These are phyloP conservation scores for Lethenteron reissneri DNA, from an alignment of 2,113 vertebrate genomes.

Conservation along the genomic window DNA sequence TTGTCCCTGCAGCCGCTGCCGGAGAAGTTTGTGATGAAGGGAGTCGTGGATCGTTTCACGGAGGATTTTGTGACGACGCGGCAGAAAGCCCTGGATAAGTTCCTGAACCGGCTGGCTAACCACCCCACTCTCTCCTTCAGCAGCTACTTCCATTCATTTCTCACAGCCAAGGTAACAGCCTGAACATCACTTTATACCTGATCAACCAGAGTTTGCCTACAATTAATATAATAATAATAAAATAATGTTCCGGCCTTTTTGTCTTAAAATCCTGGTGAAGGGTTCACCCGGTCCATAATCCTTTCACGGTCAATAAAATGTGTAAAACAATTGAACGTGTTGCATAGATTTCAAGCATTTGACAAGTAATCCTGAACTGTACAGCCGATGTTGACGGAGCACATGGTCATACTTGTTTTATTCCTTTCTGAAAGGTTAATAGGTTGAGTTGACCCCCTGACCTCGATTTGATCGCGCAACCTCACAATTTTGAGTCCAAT, in stretches of 20 bases:
- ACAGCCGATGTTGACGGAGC: too few relatives aligned
- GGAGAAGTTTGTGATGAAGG: slow-evolving; percentile 85
- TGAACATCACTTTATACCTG: not conserved
- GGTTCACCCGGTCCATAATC: slow-evolving; percentile 6
- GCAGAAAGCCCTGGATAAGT: slow-evolving; percentile 58
- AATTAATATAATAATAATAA: not conserved
- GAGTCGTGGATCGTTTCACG: slow-evolving; percentile 84
- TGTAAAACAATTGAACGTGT: slow-evolving; percentile 71
- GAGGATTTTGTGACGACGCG: slow-evolving; percentile 78
- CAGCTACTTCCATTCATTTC: slow-evolving; percentile 67
- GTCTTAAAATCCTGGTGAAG: not conserved
- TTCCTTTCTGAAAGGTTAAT: too few relatives aligned
- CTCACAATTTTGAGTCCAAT: too few relatives aligned
- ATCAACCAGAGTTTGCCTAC: not conserved
- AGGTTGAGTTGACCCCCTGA: too few relatives aligned
- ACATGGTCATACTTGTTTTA: too few relatives aligned
- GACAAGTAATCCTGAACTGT: too few relatives aligned
- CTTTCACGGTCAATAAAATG: slow-evolving; percentile 33
- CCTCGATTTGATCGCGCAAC: too few relatives aligned
- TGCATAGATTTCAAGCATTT: slow-evolving; percentile 34
- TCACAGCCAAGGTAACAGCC: slow-evolving; percentile 44
- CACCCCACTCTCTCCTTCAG: slow-evolving; percentile 72
- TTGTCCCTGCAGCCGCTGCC: slow-evolving; percentile 47
- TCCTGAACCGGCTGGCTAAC: slow-evolving; percentile 57
- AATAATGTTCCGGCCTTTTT: slow-evolving; percentile 6